Conservation (phyloP, 1,140 invertebrate genomes). For the Drosophila arizonae region DNA sequence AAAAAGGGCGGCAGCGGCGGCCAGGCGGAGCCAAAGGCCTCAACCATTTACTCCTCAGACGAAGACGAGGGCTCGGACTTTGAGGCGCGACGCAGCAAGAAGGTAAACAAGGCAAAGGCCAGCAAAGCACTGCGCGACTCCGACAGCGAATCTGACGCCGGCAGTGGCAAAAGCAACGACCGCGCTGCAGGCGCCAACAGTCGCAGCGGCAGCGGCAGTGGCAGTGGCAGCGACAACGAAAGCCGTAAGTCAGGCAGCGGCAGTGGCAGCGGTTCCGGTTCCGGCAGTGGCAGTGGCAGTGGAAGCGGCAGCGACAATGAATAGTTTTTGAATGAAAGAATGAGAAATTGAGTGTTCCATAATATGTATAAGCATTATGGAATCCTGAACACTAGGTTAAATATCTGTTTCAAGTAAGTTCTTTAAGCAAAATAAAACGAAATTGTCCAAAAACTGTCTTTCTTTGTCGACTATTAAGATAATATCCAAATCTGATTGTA, state of each 20-base stretch:
- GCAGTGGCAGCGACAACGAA: slow-evolving; percentile 56
- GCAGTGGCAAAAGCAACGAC: slow-evolving; percentile 64
- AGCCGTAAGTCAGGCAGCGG: slow-evolving; percentile 57
- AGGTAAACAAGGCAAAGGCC: slow-evolving; percentile 90
- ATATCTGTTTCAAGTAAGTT: no score
- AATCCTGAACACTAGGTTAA: not conserved
- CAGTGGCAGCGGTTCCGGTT: slow-evolving; percentile 46
- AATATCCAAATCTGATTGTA: no score
- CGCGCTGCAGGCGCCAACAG: slow-evolving; percentile 45
- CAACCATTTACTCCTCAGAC: slow-evolving; percentile 95
- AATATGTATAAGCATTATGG: no score
- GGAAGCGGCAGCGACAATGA: slow-evolving; percentile 65
- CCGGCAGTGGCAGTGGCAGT: slow-evolving; percentile 43
- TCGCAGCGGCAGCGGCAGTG: slow-evolving; percentile 35
- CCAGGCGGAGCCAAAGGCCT: slow-evolving; percentile 83
- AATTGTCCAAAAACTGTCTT: no score
- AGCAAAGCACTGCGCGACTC: slow-evolving; percentile 91
- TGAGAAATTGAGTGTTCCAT: not conserved
- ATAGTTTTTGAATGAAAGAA: slow-evolving; percentile 14
- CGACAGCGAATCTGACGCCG: slow-evolving; percentile 85
- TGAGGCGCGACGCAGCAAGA: slow-evolving; percentile 89
- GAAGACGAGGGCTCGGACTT: slow-evolving; percentile 95
- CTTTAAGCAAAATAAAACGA: no score
- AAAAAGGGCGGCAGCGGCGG: slow-evolving; percentile 84
- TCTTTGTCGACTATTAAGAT: no score